phyloP scores from a whole-genome alignment of 2,113 vertebrate species.

The Caloenas nicobarica region DNA sequence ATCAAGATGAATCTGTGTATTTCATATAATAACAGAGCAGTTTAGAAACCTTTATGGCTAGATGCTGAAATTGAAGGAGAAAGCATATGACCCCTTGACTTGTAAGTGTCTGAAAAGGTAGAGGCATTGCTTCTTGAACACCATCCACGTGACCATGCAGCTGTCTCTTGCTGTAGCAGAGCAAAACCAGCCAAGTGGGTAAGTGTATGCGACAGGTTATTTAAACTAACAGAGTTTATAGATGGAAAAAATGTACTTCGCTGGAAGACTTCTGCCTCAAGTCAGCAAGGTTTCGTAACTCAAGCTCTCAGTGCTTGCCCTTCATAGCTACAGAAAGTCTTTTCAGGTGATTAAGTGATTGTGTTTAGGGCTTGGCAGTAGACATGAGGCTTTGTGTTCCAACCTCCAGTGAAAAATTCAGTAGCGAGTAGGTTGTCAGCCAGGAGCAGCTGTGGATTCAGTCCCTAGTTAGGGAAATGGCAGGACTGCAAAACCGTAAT shows the following conservation, averaged over 20 bases:
- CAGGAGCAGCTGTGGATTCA: not conserved
- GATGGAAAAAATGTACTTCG: not conserved
- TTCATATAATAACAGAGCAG: not conserved
- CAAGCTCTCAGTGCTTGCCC: not conserved
- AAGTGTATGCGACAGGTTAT: not conserved
- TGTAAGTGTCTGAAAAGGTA: not conserved
- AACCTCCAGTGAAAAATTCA: not conserved
- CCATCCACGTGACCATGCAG: accelerated
- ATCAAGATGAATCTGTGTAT: not conserved
- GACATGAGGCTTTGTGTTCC: not conserved
- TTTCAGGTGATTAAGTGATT: not conserved
- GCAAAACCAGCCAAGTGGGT: not conserved
- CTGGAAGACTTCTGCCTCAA: not conserved
- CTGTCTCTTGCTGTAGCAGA: not conserved
- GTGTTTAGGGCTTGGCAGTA: not conserved
- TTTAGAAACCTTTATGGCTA: not conserved
- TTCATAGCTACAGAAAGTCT: not conserved
- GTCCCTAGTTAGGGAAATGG: not conserved
- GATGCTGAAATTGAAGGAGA: not conserved
- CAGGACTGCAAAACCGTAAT: not conserved
- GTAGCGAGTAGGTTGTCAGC: not conserved
- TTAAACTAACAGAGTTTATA: not conserved
- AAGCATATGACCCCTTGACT: not conserved
- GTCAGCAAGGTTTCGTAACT: not conserved
- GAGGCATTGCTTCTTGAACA: not conserved